Base-by-base conservation (phyloP, 2,797 vertebrate species). In the Enteromius anoplus region DNA sequence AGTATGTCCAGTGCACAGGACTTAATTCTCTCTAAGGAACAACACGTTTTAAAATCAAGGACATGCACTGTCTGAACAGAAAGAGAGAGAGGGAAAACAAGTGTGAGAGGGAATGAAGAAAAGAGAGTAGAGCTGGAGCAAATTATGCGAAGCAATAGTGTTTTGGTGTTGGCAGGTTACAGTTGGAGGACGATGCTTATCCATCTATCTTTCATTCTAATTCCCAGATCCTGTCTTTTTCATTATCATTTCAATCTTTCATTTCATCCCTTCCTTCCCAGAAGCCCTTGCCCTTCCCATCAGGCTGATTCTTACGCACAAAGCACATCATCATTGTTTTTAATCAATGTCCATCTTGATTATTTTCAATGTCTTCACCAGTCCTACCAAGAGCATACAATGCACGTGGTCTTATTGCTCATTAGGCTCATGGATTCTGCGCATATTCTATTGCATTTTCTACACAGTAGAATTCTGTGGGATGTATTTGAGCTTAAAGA, bases 221-320 rank as follows among this genome's bases (percentile, higher is more conserved):
- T 70, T 81, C 64, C 55, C 65, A 75, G 62, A 47, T 64, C 78
- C 70, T 85, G 76, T 84, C 71, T 75, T 75, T 80, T 80, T 80
- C 83, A 75, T 84, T 81, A 60, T 81, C 23, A 55, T 76, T 60
- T 80, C 64, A 80, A 80, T 85, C 83, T 80, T 75, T 81, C 83
- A 68, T 76, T 75, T 69, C n/a, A 75, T 62, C 53, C n/a, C 70
- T 83, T 75, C n/a, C 49, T 78, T 65, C 64, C 65, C 77, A 73
- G 75, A 77, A 78, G 72, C 49, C 12, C 60, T 69, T 72, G 69
- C 87, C 9, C 64, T 87, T 79, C 80, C 69, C 88, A 90, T 88
- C 75, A 53, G 75, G 82, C 82, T 78, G 53, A 82, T 58, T 82
- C 72, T 71, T 58, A 42, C 86, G 83, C 91, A 91, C 90, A 45